Evolutionary conservation across 2,888 invertebrate genomes (phyloP).

Genomic region (Chloroclysta siterata): DNA sequence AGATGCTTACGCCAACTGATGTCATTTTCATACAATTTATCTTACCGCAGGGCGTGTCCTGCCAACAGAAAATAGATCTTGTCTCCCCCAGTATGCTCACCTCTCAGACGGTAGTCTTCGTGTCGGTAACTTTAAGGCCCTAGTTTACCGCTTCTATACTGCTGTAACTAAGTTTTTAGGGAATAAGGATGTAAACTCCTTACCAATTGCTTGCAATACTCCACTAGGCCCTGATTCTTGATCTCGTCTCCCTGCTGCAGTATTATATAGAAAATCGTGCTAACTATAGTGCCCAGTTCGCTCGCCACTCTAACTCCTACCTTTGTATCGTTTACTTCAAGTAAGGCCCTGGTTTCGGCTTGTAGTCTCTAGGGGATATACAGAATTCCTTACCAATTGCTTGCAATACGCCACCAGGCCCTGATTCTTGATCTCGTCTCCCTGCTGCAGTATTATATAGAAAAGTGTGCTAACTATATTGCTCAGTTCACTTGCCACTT

Average conservation of each 20-base stretch:
- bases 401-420: constrained; percentile 95
- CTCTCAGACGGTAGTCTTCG: constrained; percentile 88
- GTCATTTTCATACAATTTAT: too few species aligned
- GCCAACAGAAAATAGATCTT: too few species aligned
- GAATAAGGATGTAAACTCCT: not conserved
- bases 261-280: constrained; percentile 94
- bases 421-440: constrained; percentile 97
- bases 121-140: constrained; percentile 69
- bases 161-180: constrained; percentile 44
- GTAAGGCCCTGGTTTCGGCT: constrained; percentile 66
- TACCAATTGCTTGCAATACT: constrained; percentile 92
- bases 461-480: constrained; percentile 94
- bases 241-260: constrained; percentile 98
- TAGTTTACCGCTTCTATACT: constrained; percentile 72
- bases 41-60: too few species aligned
- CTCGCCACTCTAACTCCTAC: constrained; percentile 88
- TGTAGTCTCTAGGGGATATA: constrained; percentile 43
- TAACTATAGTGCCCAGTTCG: constrained; percentile 93
- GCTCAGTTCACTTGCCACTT: constrained; percentile 93
- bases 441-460: constrained; percentile 96
- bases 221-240: constrained; percentile 95
- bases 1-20: too few species aligned
- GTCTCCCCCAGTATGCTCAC: constrained; percentile 93
- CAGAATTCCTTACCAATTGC: constrained; percentile 76
- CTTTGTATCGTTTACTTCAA: too few species aligned